phyloP scores from a whole-genome alignment of 2,113 vertebrate species.

The Strix aluco region DNA sequence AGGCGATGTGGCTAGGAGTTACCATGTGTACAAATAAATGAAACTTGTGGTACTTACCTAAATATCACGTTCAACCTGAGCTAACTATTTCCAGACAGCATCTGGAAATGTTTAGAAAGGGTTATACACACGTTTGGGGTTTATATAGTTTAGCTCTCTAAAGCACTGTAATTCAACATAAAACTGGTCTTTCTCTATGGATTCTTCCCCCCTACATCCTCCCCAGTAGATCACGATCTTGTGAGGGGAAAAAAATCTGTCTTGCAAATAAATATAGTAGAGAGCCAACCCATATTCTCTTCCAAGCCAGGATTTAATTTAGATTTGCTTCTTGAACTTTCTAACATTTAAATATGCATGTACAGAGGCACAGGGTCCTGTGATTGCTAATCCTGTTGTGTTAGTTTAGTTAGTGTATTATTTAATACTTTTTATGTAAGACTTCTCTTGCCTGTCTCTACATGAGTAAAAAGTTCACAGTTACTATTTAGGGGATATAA shows the following conservation, averaged over 20 bases:
- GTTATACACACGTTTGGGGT: neutral
- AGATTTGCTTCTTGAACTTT: neutral
- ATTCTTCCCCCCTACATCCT: neutral
- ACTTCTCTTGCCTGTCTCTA: neutral
- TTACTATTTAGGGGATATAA: neutral
- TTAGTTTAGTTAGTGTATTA: neutral
- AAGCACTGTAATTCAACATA: neutral
- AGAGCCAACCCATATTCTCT: neutral
- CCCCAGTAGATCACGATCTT: neutral
- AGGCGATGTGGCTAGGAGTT: neutral
- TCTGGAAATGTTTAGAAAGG: neutral
- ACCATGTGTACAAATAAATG: neutral
- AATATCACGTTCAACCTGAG: neutral
- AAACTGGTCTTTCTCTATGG: neutral
- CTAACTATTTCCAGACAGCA: neutral
- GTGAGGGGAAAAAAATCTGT: neutral
- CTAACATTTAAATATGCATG: neutral
- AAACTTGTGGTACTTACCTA: neutral
- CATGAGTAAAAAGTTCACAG: neutral
- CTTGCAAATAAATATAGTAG: neutral
- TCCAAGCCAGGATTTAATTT: neutral
- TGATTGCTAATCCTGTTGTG: neutral
- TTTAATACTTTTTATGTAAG: neutral
- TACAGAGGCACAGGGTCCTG: neutral
- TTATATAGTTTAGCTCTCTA: neutral